Evolutionary conservation across 2,113 vertebrate species (phyloP).

Genomic region (Pachycephala philippinensis): DNA sequence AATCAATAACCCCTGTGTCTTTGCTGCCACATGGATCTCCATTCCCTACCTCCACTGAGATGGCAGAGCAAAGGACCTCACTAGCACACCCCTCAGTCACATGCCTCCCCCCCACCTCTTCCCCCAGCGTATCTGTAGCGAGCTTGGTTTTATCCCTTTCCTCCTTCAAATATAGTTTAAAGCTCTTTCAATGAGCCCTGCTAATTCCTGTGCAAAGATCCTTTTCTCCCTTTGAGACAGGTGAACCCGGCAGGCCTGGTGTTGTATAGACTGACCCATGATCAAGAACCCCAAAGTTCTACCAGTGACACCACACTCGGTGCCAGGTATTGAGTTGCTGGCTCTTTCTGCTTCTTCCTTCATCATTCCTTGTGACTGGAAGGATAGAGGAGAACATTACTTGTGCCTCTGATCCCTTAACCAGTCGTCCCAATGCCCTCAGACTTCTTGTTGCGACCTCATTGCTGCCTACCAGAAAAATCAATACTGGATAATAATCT

Average conservation of each 20-base stretch:
- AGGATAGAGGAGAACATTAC: neutral
- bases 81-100: neutral
- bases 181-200: neutral
- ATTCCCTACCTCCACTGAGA: neutral
- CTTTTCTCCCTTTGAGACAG: neutral
- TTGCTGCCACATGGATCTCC: neutral
- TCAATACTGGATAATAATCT: neutral
- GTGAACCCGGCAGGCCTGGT: neutral
- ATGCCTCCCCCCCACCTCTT: neutral
- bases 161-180: neutral
- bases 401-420: neutral
- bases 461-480: neutral
- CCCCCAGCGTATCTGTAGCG: neutral
- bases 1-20: neutral
- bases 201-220: neutral
- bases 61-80: neutral
- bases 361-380: neutral
- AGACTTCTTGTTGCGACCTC: neutral
- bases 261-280: neutral
- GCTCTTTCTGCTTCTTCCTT: neutral
- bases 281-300: neutral
- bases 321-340: neutral
- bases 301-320: neutral
- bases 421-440: neutral
- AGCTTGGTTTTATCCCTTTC: neutral